Evolutionary conservation across 64 coral and sea anemone species (phyloP).

Genomic region (Exaiptasia diaphana): DNA sequence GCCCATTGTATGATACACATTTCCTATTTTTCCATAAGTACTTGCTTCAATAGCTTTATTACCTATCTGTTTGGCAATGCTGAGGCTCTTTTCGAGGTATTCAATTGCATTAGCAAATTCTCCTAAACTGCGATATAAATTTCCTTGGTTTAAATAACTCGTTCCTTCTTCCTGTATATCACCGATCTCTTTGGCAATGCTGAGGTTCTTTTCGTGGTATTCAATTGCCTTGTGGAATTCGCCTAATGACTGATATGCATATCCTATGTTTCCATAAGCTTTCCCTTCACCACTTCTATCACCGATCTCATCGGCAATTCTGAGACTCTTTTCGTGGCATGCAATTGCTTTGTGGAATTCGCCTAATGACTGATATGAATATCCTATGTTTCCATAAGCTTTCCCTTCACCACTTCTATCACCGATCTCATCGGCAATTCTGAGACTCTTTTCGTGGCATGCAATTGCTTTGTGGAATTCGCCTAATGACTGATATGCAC

Average conservation of each 20-base stretch:
- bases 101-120: not conserved
- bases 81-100: not conserved
- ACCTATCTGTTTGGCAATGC: not conserved
- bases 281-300: not conserved
- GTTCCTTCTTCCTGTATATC: not conserved
- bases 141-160: not conserved
- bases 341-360: not conserved
- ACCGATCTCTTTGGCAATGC: not conserved
- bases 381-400: conserved; percentile 8
- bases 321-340: not conserved
- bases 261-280: not conserved
- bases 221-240: conserved; percentile 15
- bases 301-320: not conserved
- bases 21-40: not conserved
- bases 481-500: not conserved
- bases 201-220: not conserved
- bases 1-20: not conserved
- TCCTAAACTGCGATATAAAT: not conserved
- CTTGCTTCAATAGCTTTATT: not conserved
- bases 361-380: not conserved
- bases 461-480: not conserved
- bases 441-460: not conserved
- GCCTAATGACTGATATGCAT: not conserved
- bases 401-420: conserved; percentile 11
- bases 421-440: not conserved